A percentile compares a stretch with the other conserved stretches of the same genome.
Evolutionary conservation across 2,797 vertebrate genomes (phyloP).

Genomic region (Morus bassanus): DNA sequence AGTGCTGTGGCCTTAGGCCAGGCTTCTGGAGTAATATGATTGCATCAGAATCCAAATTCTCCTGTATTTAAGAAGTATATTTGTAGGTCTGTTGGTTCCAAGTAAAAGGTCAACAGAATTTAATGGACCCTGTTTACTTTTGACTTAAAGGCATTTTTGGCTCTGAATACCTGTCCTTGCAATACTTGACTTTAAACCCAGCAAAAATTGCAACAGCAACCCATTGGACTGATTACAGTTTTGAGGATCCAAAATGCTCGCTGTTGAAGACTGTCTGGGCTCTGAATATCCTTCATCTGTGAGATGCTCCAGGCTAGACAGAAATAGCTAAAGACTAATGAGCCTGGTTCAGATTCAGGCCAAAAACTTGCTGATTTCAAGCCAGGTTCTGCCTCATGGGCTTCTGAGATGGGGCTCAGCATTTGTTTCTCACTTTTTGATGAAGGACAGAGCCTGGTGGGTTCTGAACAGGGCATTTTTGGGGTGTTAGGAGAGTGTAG

Average conservation of each 20-base stretch:
- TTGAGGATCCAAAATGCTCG: not conserved
- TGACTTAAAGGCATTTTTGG: not conserved
- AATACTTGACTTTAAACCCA: slow-evolving; percentile 32
- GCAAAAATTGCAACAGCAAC: not conserved
- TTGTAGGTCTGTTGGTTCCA: not conserved
- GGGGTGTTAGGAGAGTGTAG: not conserved
- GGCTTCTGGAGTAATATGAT: not conserved
- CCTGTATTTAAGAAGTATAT: not conserved
- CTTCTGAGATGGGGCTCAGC: not conserved
- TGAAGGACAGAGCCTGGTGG: not conserved
- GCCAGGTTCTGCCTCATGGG: not conserved
- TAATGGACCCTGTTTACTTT: not conserved
- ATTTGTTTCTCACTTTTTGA: not conserved
- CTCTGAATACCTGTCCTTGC: not conserved
- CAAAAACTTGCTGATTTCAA: slow-evolving; percentile 37
- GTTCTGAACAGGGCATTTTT: not conserved
- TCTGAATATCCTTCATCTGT: slow-evolving; percentile 42
- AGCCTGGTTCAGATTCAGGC: slow-evolving; percentile 36
- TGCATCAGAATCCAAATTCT: not conserved
- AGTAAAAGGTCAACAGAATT: not conserved
- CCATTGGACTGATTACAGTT: not conserved
- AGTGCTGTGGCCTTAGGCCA: not conserved
- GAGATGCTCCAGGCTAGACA: slow-evolving; percentile 42
- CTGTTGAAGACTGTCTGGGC: not conserved
- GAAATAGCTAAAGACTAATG: slow-evolving; percentile 56